Evolutionary conservation across 2,797 vertebrate genomes (phyloP), one percentile per base, ranked within the genome.

Genomic region (Sebastes elongatus): DNA sequence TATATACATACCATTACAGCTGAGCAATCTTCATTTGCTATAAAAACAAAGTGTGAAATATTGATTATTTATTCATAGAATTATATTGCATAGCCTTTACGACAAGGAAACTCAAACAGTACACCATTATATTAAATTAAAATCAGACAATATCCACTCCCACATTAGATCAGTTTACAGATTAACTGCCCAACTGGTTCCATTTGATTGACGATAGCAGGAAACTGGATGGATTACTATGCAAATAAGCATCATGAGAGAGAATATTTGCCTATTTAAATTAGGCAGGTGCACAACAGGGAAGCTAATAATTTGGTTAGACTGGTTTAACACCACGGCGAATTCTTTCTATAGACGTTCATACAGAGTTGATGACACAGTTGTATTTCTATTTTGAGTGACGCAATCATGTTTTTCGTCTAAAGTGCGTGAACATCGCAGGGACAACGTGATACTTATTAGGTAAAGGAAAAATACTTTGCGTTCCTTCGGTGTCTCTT

Each of bases 191-290:
- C 7, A 11, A 27, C 56, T 66, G 13, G 10, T 68, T 56, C 3
- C 25, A 61, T 70, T 18, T 22, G 30, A 76, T 16, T 71, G 42
- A 18, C 0, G 0, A 61, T 18, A 71, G 13, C 77, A 81, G 71
- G 82, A 86, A 87, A 79, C 16, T 1, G 32, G 28, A 62, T 35
- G n/a, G 64, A 72, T n/a, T 59, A 49, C 11, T 49, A 80, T 85
- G 82, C 73, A 87, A 90, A 88, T 22, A 22, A 3, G 13, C 28
- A 60, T 55, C 60, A 78, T 9, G 56, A 63, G 30, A 59, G 23
- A 70, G 33, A 66, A 64, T 60, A 89, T 91, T 91, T 90, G 90
- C 76, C 18, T 88, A 89, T 87, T 85, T 73, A 89, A 93, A 93
- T 92, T 65, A 82, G 62, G 20, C 74, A 62, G 56, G 65, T 33